Conservation (phyloP, 2,797 vertebrate genomes). For the Champsocephalus gunnari region DNA sequence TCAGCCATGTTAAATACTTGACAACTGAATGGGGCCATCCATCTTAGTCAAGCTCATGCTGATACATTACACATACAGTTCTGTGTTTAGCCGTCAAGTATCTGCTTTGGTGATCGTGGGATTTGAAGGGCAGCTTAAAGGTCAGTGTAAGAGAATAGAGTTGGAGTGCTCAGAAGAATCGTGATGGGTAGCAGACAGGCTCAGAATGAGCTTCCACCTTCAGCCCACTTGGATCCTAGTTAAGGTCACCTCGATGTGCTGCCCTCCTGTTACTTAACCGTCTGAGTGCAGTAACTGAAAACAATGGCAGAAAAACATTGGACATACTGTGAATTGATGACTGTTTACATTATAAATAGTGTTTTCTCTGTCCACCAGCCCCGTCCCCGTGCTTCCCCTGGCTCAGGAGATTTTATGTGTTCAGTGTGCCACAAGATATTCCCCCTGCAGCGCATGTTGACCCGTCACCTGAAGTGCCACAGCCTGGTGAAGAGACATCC, state of each 20-base stretch:
- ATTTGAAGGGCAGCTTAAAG: background rate
- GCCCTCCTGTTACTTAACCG: too few species aligned
- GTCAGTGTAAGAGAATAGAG: background rate
- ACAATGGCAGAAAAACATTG: too few species aligned
- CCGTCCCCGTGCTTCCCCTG: constrained; percentile 57
- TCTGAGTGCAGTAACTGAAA: too few species aligned
- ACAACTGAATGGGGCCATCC: too few species aligned
- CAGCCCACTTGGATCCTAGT: too few species aligned
- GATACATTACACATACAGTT: background rate
- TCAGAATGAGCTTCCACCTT: too few species aligned
- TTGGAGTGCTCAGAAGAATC: background rate
- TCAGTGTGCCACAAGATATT: constrained; percentile 89
- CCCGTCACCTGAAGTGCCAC: constrained; percentile 92
- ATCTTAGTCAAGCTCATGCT: background rate
- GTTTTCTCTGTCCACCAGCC: constrained; percentile 28
- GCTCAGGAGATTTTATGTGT: constrained; percentile 81
- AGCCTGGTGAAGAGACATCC: constrained; percentile 89
- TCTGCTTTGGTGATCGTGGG: background rate
- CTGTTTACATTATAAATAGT: background rate
- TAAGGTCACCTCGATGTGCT: too few species aligned
- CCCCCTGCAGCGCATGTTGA: constrained; percentile 92
- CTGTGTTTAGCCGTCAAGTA: too few species aligned
- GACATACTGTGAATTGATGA: background rate
- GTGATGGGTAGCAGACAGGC: too few species aligned
- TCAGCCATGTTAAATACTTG: too few species aligned